A percentile compares a stretch with the other conserved stretches of the same genome.
Evolutionary conservation across 2,888 invertebrate species (phyloP).

Genomic region (Tinea semifulvella): DNA sequence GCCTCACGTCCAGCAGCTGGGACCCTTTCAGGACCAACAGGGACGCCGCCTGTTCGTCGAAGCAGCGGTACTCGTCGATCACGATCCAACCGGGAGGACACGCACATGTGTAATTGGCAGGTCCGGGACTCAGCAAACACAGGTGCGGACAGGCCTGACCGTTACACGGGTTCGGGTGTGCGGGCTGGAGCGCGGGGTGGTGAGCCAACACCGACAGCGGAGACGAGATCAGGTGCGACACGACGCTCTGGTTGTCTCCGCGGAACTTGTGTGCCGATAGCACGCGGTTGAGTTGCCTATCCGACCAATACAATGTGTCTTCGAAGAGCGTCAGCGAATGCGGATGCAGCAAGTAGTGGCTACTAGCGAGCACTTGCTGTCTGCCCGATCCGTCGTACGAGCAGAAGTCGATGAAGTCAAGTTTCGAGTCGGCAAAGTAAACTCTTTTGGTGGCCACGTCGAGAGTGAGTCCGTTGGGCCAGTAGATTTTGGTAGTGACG

Average conservation of each 20-base stretch:
- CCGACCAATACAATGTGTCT: conserved; percentile 97
- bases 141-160: conserved; percentile 84
- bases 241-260: conserved; percentile 91
- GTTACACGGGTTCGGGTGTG: conserved; percentile 79
- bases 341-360: conserved; percentile 94
- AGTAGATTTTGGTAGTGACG: conserved; percentile 94
- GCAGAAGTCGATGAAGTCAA: conserved; percentile 98
- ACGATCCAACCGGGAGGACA: conserved; percentile 89
- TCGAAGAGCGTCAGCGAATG: conserved; percentile 96
- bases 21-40: conserved; percentile 89
- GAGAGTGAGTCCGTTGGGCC: conserved; percentile 97
- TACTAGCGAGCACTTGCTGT: conserved; percentile 86
- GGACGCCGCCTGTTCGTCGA: conserved; percentile 73
- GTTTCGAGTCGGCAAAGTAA: conserved; percentile 96
- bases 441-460: conserved; percentile 93
- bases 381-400: conserved; percentile 94
- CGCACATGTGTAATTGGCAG: conserved; percentile 82
- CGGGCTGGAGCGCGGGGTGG: conserved; percentile 93
- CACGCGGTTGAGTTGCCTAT: conserved; percentile 90
- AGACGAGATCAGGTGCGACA: conserved; percentile 93
- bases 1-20: conserved; percentile 86
- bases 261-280: conserved; percentile 91
- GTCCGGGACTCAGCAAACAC: conserved; percentile 85
- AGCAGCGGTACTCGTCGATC: conserved; percentile 73
- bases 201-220: conserved; percentile 95